Evolutionary conservation across 2,797 vertebrate genomes (phyloP), one percentile per base, ranked within the genome.

Genomic region (Falco berigora): DNA sequence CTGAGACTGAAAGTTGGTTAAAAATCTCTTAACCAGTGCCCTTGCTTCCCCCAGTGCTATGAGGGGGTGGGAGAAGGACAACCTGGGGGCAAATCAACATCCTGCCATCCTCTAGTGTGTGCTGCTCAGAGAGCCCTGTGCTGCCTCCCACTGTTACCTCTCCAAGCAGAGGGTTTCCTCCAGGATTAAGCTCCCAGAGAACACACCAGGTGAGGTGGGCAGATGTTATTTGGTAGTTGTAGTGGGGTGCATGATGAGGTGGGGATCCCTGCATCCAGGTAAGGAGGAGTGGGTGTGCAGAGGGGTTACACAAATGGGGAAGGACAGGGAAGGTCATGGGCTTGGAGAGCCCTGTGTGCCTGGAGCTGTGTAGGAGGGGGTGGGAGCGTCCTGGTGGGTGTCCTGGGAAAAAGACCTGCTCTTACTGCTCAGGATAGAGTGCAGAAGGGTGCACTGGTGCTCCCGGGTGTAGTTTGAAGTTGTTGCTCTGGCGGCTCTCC

Each of bases 181-280:
- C 34, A 24, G 63, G 34, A 14, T 67, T 71, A 14, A 77, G 36
- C 27, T 50, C 27, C 32, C 7, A 2, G 49, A 62, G 14, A 40
- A 24, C n/a, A 22, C 0, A 0, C 19, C 53, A 40, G 53, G 56
- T 64, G 69, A 64, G 53, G 4, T 0, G 0, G 9, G 20, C 9
- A 34, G 79, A 19, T 1, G 2, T 63, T 68, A 20, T 22, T 9
- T 56, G 62, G 13, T 58, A 32, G n/a, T 15, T 86, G 27, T n/a
- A 61, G 0, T 13, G 27, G 68, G 4, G 7, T 55, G 12, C 1
- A 1, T 21, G 40, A 32, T 53, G 27, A 56, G 12, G 12, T 62
- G 53, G 46, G 46, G 18, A 59, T 71, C 42, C 8, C 47, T 5
- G 6, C 5, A 3, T 10, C 32, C n/a, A 36, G 34, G 18, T 62